Conservation (phyloP, 2,797 vertebrate genomes). For the Allobates femoralis region DNA sequence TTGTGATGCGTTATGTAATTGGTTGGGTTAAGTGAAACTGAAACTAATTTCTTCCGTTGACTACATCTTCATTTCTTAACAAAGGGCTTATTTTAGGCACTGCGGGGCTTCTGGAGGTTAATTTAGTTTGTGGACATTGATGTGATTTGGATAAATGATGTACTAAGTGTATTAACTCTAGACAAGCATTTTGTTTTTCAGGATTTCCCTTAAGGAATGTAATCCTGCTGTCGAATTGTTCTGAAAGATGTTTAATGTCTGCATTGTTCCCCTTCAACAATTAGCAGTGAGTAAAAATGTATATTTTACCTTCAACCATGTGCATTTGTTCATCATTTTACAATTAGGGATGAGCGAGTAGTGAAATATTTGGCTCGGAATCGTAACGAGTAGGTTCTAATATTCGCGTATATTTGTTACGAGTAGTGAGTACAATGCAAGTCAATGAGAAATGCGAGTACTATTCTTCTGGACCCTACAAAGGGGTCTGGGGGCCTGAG, state of each 20-base stretch:
- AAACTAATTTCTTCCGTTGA: neutral
- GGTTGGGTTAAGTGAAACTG: neutral
- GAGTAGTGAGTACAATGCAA: too few species aligned
- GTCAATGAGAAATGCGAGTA: too few species aligned
- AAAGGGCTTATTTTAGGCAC: neutral
- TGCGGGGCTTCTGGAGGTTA: neutral
- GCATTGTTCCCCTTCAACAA: neutral
- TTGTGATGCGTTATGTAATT: neutral
- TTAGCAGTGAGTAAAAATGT: neutral
- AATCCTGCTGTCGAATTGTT: neutral
- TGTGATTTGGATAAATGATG: neutral
- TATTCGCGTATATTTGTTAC: too few species aligned
- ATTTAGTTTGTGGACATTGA: slow-evolving; percentile 9
- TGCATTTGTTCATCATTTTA: neutral
- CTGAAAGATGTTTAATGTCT: neutral
- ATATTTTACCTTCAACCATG: neutral
- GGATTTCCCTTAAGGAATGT: neutral
- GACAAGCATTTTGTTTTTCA: neutral
- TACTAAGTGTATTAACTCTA: neutral
- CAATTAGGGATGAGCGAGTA: too few species aligned
- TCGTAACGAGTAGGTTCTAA: too few species aligned
- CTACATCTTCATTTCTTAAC: slow-evolving; percentile 18
- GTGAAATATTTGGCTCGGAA: too few species aligned
- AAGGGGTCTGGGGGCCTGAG: too few species aligned
- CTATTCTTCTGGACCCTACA: too few species aligned